phyloP scores from a whole-genome alignment of 1,140 invertebrate genomes.

The Drosophila simulans region DNA sequence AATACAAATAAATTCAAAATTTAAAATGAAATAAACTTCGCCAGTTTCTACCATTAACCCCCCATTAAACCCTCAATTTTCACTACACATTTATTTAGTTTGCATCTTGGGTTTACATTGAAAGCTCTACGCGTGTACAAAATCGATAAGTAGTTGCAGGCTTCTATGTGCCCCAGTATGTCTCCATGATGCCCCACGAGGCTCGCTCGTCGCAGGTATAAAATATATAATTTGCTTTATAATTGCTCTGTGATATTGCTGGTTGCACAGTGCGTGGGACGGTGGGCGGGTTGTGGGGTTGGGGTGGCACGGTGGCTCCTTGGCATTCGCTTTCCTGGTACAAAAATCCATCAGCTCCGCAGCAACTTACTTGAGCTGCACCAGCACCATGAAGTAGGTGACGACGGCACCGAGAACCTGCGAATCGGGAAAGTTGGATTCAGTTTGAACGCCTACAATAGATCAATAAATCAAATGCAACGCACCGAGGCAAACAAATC shows the following conservation, averaged over 20 bases:
- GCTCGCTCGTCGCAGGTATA: constrained; percentile 34
- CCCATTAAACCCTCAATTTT: constrained; percentile 4
- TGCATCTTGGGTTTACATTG: constrained; percentile 47
- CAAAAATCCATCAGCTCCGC: constrained; percentile 46
- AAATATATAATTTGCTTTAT: constrained; percentile 49
- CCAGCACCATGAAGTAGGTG: constrained; percentile 96
- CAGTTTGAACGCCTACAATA: background rate
- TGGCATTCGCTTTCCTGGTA: constrained; percentile 46
- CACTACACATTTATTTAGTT: constrained; percentile 67
- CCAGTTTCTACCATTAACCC: background rate
- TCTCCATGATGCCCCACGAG: constrained; percentile 19
- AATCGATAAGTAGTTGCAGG: constrained; percentile 52
- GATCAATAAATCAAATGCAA: constrained; percentile 14
- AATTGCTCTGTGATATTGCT: constrained; percentile 42
- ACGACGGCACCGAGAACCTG: constrained; percentile 94
- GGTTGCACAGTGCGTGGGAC: constrained; percentile 12
- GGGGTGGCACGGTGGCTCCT: constrained; percentile 38
- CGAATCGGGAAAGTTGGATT: constrained; percentile 32
- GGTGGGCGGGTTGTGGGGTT: background rate
- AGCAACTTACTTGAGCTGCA: constrained; percentile 90
- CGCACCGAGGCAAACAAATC: constrained; percentile 94
- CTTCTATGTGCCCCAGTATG: constrained; percentile 14
- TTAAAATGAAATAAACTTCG: background rate
- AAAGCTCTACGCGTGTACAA: constrained; percentile 62
- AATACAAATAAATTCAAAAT: background rate